phyloP scores from a whole-genome alignment of 2,888 invertebrate genomes.

The Clepsis dumicolana region DNA sequence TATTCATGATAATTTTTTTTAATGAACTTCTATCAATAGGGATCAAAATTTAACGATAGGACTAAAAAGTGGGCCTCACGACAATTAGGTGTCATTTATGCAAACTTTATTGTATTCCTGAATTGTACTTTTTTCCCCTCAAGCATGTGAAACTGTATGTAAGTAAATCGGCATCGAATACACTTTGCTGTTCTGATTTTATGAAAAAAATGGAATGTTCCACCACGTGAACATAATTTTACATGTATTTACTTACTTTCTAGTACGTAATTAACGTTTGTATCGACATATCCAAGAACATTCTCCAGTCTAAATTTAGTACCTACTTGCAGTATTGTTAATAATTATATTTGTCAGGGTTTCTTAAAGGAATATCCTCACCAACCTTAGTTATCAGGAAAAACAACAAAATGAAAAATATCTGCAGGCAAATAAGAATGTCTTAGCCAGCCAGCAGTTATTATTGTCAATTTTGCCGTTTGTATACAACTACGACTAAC shows the following conservation, averaged over 20 bases:
- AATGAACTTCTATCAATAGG: not conserved
- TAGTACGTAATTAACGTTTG: no score
- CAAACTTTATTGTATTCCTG: not conserved
- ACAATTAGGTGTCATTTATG: not conserved
- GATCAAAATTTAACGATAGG: not conserved
- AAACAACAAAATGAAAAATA: no score
- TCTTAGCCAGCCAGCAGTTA: not conserved
- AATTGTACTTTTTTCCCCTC: not conserved
- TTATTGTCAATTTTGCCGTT: no score
- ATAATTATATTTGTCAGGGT: no score
- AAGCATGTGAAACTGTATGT: not conserved
- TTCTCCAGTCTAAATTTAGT: not conserved
- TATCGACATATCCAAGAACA: no score
- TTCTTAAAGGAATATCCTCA: no score
- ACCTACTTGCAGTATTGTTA: not conserved
- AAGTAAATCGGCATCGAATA: constrained; percentile 3
- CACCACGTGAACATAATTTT: not conserved
- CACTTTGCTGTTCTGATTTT: not conserved
- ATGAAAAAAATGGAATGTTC: not conserved
- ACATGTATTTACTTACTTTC: not conserved
- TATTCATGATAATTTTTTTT: no score
- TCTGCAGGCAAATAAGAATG: not conserved
- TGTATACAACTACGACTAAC: not conserved
- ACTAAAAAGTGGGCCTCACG: not conserved
- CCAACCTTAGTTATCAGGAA: no score